Evolutionary conservation across 1,140 invertebrate genomes (phyloP), one percentile per base, ranked within the genome.

Genomic region (Drosophila pectinifera): DNA sequence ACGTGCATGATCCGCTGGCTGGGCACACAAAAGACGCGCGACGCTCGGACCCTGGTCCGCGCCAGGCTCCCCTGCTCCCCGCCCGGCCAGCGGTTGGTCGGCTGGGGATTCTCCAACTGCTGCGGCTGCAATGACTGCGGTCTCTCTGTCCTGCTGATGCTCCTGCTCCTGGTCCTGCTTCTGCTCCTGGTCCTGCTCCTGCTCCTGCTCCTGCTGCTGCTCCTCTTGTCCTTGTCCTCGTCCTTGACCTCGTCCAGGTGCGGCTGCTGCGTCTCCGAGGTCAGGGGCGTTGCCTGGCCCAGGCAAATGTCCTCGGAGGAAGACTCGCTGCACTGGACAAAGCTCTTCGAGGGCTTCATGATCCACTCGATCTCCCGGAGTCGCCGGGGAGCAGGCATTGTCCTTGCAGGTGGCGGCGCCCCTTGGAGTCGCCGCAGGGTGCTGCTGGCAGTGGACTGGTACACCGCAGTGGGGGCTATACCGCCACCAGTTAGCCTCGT

Each of bases 311-410:
- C 22, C 5, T 79, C 76, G 14, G 69, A 78, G 2, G 80, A 84
- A 16, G 82, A 74, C 16, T 78, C 54, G 26, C 82, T 85, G 49
- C 49, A 34, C 2, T 73, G 83, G 1, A 56, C 18, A 7, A 85
- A 85, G 7, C 22, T 67, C 14, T 39, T 39, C 0, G 59, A 49
- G 0, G 82, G 82, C 48, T 39, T 41, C 39, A 85, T 77, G 18
- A 85, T 53, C 83, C 83, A 85, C 45, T 88, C 74, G 10, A 64
- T 16, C 34, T 46, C 45, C 3, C 31, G 26, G 10, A 11, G 1
- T 6, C n/a, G 62, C 0, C 28, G 70, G 1, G 26, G n/a, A 1
- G 11, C 34, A 31, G 18, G 10, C 5, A 10, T 14, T 1, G 24
- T 1, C 26, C 28, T 22, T 0, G 4, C 22, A 4, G 34, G 1